Evolutionary conservation across 2,888 invertebrate genomes (phyloP), one percentile per base, ranked within the genome.

Genomic region (Meganola albula): DNA sequence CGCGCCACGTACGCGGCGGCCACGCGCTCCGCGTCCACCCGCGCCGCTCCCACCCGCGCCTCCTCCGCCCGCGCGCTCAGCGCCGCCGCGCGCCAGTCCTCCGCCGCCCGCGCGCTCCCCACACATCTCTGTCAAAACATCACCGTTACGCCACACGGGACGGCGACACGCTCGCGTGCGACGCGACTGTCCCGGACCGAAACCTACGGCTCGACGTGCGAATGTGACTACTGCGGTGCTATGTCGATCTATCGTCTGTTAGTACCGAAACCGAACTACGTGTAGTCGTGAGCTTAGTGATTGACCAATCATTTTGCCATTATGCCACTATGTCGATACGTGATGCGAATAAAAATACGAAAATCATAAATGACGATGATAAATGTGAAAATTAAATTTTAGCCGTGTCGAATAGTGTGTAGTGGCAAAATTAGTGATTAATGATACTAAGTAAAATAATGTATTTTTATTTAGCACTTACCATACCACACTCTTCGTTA

Each of bases 241-340:
- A 12, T 14, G n/a, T 42, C 29, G 29, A 32, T 29, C 18, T 12
- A 34, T 34, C 29, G 33, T 39, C 24, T 55, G 52, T 48, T 44
- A 48, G 52, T 55, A 44, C 51, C 40, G 43, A 41, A 48, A 54
- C 52, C 48, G 37, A 14, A 35, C 34, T 29, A 50, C 40, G 69
- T 50, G 52, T 52, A 55, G 40, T 53, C 56, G 54, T 61, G 71
- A 69, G 55, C 53, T 45, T 48, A 44, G 65, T 70, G 69, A 51
- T 58, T 58, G 67, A 61, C 63, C 67, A 62, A 62, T 65, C 53
- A 46, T 45, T 60, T 48, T 68, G 66, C 66, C 68, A 59, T 69
- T 74, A 82, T 83, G 82, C 82, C 83, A 83, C 74, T 78, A 80
- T 83, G 80, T 82, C 80, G 74, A 58, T 50, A 48, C 67, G n/a